phyloP scores from a whole-genome alignment of 2,888 invertebrate genomes.

The Sarcophaga rosellei region DNA sequence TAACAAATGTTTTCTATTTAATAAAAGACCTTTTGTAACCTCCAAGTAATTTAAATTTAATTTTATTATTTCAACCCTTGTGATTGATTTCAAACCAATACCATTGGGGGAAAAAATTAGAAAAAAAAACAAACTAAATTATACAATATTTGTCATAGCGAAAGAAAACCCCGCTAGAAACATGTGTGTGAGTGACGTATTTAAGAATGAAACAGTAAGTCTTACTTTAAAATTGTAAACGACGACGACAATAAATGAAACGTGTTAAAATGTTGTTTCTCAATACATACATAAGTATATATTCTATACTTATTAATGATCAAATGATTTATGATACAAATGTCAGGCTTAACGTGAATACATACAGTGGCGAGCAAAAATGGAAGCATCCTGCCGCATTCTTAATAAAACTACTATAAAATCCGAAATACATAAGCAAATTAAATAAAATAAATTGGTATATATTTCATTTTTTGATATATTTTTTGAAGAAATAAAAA shows the following conservation, averaged over 20 bases:
- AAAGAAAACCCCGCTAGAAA: conserved; percentile 22
- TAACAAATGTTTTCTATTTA: background rate
- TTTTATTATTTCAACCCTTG: conserved; percentile 18
- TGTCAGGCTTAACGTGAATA: background rate
- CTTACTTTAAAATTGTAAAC: conserved; percentile 2
- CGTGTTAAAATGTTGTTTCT: conserved; percentile 26
- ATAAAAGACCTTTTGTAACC: conserved; percentile 20
- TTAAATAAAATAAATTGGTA: no score
- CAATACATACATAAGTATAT: background rate
- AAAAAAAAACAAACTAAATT: background rate
- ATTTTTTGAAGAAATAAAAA: no score
- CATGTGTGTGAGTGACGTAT: conserved; percentile 28
- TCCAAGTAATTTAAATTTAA: conserved; percentile 7
- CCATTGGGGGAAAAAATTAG: background rate
- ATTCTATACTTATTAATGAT: background rate
- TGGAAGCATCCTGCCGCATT: no score
- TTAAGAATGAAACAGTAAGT: conserved; percentile 22
- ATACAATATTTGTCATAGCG: conserved; percentile 28
- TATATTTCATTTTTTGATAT: no score
- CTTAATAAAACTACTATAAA: no score
- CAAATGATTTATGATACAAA: conserved; percentile 38
- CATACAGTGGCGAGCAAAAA: no score
- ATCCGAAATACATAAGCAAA: no score
- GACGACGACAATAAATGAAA: background rate
- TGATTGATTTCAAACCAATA: conserved; percentile 17